Percentiles rank a stretch among this genome's conserved stretches.
phyloP scores from a whole-genome alignment of 2,113 vertebrate species.

The Callipepla squamata region DNA sequence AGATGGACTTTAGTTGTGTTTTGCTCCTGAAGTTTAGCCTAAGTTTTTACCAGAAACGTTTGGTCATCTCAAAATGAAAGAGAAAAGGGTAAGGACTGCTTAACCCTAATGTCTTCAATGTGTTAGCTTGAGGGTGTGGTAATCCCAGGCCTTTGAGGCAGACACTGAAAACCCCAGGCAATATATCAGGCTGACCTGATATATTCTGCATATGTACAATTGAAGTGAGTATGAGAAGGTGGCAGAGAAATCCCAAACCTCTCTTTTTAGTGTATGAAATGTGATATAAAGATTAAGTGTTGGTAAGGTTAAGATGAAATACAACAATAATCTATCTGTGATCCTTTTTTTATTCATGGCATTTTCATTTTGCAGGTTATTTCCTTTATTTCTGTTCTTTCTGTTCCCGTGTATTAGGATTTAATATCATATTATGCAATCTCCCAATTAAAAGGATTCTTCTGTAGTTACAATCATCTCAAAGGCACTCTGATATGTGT shows the following conservation, averaged over 20 bases:
- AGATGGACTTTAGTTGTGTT: background rate
- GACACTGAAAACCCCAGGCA: background rate
- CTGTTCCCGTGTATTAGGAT: constrained; percentile 9
- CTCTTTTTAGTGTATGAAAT: background rate
- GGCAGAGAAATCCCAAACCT: background rate
- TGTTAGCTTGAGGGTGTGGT: background rate
- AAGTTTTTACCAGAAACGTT: background rate
- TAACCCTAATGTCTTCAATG: background rate
- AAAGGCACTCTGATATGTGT: constrained; percentile 67
- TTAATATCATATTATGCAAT: background rate
- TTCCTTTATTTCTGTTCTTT: constrained; percentile 23
- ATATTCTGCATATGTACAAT: background rate
- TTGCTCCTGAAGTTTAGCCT: background rate
- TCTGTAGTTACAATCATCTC: constrained; percentile 37
- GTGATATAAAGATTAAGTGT: constrained; percentile 18
- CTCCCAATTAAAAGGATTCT: constrained; percentile 8
- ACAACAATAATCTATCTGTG: background rate
- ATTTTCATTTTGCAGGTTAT: constrained; percentile 39
- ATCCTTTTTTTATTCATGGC: constrained; percentile 10
- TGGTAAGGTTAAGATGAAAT: constrained; percentile 39
- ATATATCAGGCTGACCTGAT: background rate
- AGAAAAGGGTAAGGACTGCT: background rate
- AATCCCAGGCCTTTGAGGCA: background rate
- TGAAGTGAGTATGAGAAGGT: background rate
- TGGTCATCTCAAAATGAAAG: background rate